Conservation (phyloP, 2,888 invertebrate species). For the Microdon myrmicae region DNA sequence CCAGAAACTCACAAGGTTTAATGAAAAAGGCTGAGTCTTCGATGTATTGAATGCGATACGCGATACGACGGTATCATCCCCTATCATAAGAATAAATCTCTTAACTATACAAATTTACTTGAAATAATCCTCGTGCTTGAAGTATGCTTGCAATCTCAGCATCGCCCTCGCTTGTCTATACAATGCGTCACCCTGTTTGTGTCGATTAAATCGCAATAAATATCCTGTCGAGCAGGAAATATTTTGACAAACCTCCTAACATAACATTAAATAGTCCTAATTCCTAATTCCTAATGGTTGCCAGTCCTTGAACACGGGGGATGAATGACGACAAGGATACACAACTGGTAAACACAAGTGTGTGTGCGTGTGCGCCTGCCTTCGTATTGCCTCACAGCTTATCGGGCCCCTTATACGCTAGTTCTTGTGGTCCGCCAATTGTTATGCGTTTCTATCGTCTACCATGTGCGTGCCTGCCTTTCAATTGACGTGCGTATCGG, state of each 20-base stretch:
- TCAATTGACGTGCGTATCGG: slow-evolving; percentile 23
- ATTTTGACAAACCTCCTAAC: slow-evolving; percentile 46
- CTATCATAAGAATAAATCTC: slow-evolving; percentile 1
- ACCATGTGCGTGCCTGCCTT: slow-evolving; percentile 3
- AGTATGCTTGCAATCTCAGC: slow-evolving; percentile 8
- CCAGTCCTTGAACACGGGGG: no score
- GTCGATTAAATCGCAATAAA: slow-evolving; percentile 39
- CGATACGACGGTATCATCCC: no score
- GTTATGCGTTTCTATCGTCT: slow-evolving; percentile 24
- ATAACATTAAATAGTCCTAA: slow-evolving; percentile 37
- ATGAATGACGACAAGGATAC: slow-evolving; percentile 9
- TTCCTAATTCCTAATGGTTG: slow-evolving; percentile 18
- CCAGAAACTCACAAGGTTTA: slow-evolving; percentile 11
- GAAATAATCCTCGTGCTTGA: slow-evolving; percentile 34
- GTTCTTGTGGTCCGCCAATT: slow-evolving; percentile 12
- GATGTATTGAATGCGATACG: no score
- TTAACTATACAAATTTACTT: slow-evolving; percentile 14
- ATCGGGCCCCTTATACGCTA: no score
- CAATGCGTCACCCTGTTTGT: slow-evolving; percentile 10
- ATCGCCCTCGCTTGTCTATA: slow-evolving; percentile 4
- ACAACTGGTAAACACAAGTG: no score
- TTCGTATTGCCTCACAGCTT: no score
- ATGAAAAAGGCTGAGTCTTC: no score
- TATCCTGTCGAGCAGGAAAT: slow-evolving; percentile 12
- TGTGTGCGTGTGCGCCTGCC: slow-evolving; percentile 12